Percentiles rank a stretch among this genome's conserved stretches.
phyloP scores from a whole-genome alignment of 2,888 invertebrate species.

The Acholoe squamosa region DNA sequence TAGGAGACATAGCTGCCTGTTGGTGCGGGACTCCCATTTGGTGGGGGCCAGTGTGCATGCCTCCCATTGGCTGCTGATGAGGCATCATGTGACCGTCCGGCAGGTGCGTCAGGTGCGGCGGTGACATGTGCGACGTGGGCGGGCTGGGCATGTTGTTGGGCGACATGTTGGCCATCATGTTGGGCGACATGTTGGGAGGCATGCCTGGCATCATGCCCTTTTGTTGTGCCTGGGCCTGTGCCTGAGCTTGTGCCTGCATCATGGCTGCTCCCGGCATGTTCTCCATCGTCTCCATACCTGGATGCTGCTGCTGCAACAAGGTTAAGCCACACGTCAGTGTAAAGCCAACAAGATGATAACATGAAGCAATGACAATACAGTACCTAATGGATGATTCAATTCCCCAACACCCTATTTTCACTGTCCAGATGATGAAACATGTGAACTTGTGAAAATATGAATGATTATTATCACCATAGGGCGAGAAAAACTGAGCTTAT shows the following conservation, averaged over 20 bases:
- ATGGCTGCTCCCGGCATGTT: background rate
- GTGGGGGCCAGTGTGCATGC: conserved; percentile 47
- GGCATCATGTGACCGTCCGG: conserved; percentile 61
- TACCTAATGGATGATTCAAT: too few relatives aligned
- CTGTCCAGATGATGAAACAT: too few relatives aligned
- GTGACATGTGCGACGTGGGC: conserved; percentile 56
- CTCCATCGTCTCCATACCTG: conserved; percentile 51
- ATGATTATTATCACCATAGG: too few relatives aligned
- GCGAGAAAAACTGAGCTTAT: too few relatives aligned
- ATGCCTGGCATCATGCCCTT: conserved; percentile 48
- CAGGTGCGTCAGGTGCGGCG: conserved; percentile 55
- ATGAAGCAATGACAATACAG: background rate
- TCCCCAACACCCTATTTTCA: too few relatives aligned
- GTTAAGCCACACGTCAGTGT: too few relatives aligned
- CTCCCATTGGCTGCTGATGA: conserved; percentile 56
- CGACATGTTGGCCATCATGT: conserved; percentile 59
- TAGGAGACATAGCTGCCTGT: conserved; percentile 7
- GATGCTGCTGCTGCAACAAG: conserved; percentile 44
- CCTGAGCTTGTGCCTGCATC: conserved; percentile 44
- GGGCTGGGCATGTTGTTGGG: conserved; percentile 62
- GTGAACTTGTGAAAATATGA: too few relatives aligned
- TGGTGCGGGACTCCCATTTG: conserved; percentile 55
- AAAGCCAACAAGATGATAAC: too few relatives aligned
- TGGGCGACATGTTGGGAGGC: conserved; percentile 32
- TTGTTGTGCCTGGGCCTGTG: too few relatives aligned